Conservation (phyloP, 2,113 vertebrate species). For the Tupaia tana region DNA sequence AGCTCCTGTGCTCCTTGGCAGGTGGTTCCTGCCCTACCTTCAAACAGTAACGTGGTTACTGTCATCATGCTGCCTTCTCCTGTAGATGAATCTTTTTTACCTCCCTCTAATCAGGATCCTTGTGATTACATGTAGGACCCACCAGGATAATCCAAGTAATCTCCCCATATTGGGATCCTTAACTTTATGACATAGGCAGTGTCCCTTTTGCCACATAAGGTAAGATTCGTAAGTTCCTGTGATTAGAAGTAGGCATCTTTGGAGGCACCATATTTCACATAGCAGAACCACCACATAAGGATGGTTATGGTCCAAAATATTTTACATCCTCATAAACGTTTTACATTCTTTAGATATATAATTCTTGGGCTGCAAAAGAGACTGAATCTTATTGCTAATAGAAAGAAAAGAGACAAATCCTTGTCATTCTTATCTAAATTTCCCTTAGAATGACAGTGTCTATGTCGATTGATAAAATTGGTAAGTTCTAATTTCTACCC, state of each 20-base stretch:
- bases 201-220: not conserved
- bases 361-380: not conserved
- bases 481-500: slow-evolving; percentile 15
- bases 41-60: not conserved
- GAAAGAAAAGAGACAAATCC: slow-evolving; percentile 36
- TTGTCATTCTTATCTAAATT: not conserved
- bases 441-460: not conserved
- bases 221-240: not conserved
- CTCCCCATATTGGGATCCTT: not conserved
- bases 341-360: not conserved
- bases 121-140: not conserved
- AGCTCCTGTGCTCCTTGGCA: not conserved
- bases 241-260: not conserved
- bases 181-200: not conserved
- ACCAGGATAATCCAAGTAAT: not conserved
- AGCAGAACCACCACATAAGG: not conserved
- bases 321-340: not conserved
- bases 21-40: no score
- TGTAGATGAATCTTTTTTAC: not conserved
- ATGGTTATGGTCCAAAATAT: not conserved
- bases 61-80: not conserved
- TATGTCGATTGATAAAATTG: not conserved
- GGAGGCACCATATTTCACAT: not conserved
- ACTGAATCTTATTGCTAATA: not conserved
- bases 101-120: not conserved